Conservation (phyloP, 53 echinoderm and acorn worm species). For the Patiria pectinifera region DNA sequence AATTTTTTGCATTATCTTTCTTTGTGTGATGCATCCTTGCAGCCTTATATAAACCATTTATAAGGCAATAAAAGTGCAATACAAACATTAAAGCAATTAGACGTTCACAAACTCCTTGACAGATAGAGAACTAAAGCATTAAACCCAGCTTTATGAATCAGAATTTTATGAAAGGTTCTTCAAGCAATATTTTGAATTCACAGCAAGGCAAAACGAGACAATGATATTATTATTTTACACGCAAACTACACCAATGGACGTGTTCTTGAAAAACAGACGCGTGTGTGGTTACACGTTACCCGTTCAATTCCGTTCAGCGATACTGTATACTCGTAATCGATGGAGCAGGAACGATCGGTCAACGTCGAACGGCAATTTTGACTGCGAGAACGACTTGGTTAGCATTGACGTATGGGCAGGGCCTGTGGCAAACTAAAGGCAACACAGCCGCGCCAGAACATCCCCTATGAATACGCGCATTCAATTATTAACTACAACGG, state of each 20-base stretch:
- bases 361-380: neutral
- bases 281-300: neutral
- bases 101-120: too few relatives aligned
- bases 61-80: too few relatives aligned
- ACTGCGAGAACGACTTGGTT: conserved; percentile 16
- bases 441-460: neutral
- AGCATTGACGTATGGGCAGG: conserved; percentile 25
- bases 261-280: neutral
- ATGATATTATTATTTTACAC: neutral
- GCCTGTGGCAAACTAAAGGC: neutral
- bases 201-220: too few relatives aligned
- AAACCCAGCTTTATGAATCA: too few relatives aligned
- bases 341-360: conserved; percentile 25
- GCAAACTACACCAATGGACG: neutral
- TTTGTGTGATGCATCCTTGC: too few relatives aligned
- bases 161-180: too few relatives aligned
- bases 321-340: conserved; percentile 28
- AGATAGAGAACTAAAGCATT: too few relatives aligned
- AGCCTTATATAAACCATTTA: too few relatives aligned
- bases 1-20: too few relatives aligned
- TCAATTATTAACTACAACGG: neutral
- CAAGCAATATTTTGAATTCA: too few relatives aligned
- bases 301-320: neutral
- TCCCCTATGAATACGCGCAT: conserved; percentile 9
- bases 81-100: too few relatives aligned